Evolutionary conservation across 2,888 invertebrate genomes (phyloP), one percentile per base, ranked within the genome.

Genomic region (Leptopilina drosophilae): DNA sequence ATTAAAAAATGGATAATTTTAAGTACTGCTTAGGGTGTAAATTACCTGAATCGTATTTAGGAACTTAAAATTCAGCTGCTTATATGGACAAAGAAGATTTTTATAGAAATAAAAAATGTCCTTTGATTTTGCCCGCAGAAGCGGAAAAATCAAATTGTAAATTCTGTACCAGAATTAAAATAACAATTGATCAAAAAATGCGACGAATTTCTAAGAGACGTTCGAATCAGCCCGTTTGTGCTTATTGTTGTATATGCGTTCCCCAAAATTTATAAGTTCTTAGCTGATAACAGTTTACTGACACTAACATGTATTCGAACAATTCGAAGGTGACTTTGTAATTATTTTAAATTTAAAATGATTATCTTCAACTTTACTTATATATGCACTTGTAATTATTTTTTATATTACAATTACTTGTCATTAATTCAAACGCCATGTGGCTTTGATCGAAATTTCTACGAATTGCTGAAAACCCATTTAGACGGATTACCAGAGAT

Each of bases 181-280:
- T 0, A 6, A 62, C 62, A 15, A 62, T 20, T 15, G 62, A 62
- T 2, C 20, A 62, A 62, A 62, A 62, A 62, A 62, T 62, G 62
- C 15, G 62, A 15, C 59, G n/a, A 59, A 59, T 59, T 14, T 53
- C 53, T 53, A 64, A 64, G 12, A 64, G 12, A 14, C 64, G 7
- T 33, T 33, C 62, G 0, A 26, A 2, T 33, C 64, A 64, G 40
- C 33, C 14, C 5, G 64, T 64, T 11, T 64, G 14, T 78, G 82
- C 73, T 65, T 82, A 67, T 66, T 82, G 6, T 9, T 78, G 12
- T 78, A 80, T 49, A 80, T 82, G 64, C 62, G 77, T 3, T 82
- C 82, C 59, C 77, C 77, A 9, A 20, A 9, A 64, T 64, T 0
- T 82, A 82, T 33, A 62, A 64, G 11, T 77, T 80, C 0, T 53